Evolutionary conservation across 2,113 vertebrate species (phyloP).

Genomic region (Pampusana beccarii): DNA sequence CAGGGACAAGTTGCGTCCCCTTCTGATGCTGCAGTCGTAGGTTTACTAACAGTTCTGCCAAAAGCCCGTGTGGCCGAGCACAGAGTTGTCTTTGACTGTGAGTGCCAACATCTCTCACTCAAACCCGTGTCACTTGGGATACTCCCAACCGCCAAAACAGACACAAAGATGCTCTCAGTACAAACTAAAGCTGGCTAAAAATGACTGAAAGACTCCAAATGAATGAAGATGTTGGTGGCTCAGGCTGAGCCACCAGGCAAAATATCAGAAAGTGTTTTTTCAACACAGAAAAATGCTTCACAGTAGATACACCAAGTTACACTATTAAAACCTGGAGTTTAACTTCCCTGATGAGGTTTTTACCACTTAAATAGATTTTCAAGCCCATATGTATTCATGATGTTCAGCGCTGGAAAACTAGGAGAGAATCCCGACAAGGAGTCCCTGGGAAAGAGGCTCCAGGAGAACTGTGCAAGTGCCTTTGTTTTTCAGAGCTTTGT

Average conservation of each 20-base stretch:
- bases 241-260: background rate
- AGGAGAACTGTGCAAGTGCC: background rate
- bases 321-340: background rate
- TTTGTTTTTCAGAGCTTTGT: background rate
- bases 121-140: background rate
- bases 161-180: background rate
- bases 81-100: background rate
- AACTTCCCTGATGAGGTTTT: background rate
- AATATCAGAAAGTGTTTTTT: background rate
- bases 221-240: background rate
- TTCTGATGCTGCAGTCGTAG: no score
- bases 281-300: background rate
- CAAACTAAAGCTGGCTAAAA: background rate
- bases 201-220: background rate
- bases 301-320: background rate
- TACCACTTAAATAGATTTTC: background rate
- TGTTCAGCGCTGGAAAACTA: background rate
- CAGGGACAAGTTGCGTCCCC: no score
- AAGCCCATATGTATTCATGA: background rate
- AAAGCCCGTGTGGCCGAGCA: background rate
- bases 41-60: background rate
- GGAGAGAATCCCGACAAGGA: background rate
- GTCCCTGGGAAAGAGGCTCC: rapidly evolving
- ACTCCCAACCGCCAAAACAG: background rate
- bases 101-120: background rate